Base-by-base conservation (phyloP, 2,113 vertebrate genomes). In the Oreochromis niloticus region DNA sequence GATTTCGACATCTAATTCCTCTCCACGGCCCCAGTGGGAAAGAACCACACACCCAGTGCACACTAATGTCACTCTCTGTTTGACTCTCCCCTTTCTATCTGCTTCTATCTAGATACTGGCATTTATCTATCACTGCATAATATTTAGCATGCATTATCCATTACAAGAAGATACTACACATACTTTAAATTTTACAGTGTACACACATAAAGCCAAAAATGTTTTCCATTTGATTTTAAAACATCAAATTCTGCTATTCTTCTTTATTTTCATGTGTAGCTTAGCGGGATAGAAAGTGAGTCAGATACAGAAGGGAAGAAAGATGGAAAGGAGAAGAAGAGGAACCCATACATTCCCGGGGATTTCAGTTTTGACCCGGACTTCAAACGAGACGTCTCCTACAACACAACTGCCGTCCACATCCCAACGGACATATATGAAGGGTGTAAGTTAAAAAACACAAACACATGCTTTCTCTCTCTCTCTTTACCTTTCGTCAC, bases 381-480 rank as follows among this genome's bases (percentile, higher is more conserved):
- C 89, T 98, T 98, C 93, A 96, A 97, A 50, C 94, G 98, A 2
- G 96, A 96, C 10, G 97, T 98, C 0, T 98, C 97, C 13, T 98
- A 97, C 93, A 98, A 98, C 43, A 97, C 97, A 39, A 97, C 98
- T 32, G 98, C 98, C 1, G 98, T 99, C 50, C 98, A 99, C 85
- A 99, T 99, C 91, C 98, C 98, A 12, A 99, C 98, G 0, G 98
- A 99, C 85, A 98, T 99, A 92, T 99, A 98, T 6, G 97, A 99
- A 91, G 98, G 98, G 91, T 99, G 98, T 99, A 96, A 99, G 98
- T 98, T 94, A 34, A 73, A 82, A 79, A 68, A 81, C 14, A 55
- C 19, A 6, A 55, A 41, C 36, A 32, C 32, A 22, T n/a, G 6
- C 48, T 48, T 7, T 61, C 36, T 68, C 22, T 80, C 55, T 79